Evolutionary conservation across 2,797 vertebrate genomes (phyloP).

Genomic region (Enteromius trimaculatus): DNA sequence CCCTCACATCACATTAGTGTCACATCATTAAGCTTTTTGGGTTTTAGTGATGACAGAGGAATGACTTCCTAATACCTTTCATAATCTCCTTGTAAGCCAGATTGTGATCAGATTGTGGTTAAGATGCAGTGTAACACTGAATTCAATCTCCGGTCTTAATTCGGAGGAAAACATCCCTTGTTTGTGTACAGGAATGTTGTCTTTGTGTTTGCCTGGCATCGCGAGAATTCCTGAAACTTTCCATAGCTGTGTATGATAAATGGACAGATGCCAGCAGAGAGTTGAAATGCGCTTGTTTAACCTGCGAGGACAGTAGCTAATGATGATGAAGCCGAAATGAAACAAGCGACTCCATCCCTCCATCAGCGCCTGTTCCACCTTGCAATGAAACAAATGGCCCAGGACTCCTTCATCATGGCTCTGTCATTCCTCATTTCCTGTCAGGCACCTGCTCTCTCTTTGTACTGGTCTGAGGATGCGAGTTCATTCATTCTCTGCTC

Average conservation of each 20-base stretch:
- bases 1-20: not conserved
- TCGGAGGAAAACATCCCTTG: no score
- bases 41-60: not conserved
- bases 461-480: not conserved
- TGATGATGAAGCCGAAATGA: not conserved
- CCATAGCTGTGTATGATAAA: constrained; percentile 6
- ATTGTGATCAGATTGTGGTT: not conserved
- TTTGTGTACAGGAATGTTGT: not conserved
- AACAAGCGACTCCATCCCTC: not conserved
- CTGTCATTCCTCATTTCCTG: constrained; percentile 36
- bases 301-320: constrained; percentile 1
- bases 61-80: not conserved
- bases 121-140: not conserved
- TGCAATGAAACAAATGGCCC: constrained; percentile 21
- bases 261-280: not conserved
- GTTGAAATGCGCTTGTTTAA: not conserved
- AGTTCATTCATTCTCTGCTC: constrained; percentile 3
- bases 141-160: not conserved
- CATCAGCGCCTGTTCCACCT: constrained; percentile 2
- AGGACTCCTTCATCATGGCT: constrained; percentile 11
- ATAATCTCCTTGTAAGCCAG: not conserved
- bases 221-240: not conserved
- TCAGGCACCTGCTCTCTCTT: constrained; percentile 24
- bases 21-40: not conserved
- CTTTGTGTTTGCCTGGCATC: not conserved